Evolutionary conservation across 2,797 vertebrate genomes (phyloP), one percentile per base, ranked within the genome.

Genomic region (Platalea minor): DNA sequence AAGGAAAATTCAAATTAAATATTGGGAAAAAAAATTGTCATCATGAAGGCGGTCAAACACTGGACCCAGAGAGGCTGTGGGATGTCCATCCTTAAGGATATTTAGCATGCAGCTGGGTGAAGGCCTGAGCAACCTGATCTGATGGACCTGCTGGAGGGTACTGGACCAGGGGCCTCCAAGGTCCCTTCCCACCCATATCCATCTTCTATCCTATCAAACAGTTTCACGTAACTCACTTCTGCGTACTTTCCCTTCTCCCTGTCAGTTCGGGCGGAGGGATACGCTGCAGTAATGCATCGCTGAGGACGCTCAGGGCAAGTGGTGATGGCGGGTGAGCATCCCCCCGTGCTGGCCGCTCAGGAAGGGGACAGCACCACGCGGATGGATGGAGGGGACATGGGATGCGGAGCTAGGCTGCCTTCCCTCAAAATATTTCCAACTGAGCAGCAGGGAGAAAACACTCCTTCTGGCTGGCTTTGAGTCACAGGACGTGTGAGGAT

Each of bases 401-500:
- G 68, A 51, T 0, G 0, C n/a, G 33, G 50, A 53, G 13, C 63
- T 48, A 59, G 31, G 45, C 25, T 73, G 76, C 50, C 76, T 79
- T 54, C 60, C 53, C 70, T 54, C 67, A 35, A 45, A 78, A 18
- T 11, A 87, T 29, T 69, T 79, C 78, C 75, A 91, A 63, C 84
- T 76, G 86, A 92, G 91, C 91, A 89, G 54, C 86, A 46, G 5
- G 68, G 53, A 87, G 88, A 85, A 82, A 76, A 17, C 24, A 35
- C 78, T 77, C 74, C 73, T 94, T 51, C 85, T 90, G 91, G 90
- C 69, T 84, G 41, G 54, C 21, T 84, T 86, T 91, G 83, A 96
- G 83, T 94, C 94, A 91, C 93, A 88, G 74, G 92, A 87, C 35
- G 7, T 57, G 80, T 73, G 92, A 90, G 91, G 80, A 86, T 88